phyloP scores from a whole-genome alignment of 2,113 vertebrate species.

The Etheostoma spectabile region DNA sequence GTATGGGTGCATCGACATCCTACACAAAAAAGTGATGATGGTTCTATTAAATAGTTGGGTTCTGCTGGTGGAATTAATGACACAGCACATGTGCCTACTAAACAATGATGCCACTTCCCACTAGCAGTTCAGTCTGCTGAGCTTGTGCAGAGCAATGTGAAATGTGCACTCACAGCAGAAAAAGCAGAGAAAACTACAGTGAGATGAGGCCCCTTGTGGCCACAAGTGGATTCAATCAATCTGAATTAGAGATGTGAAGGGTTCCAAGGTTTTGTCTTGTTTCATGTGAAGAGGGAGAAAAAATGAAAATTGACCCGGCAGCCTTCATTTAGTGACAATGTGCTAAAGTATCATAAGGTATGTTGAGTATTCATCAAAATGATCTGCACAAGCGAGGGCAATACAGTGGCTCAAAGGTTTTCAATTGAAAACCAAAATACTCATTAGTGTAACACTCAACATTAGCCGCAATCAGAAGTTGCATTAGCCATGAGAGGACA shows the following conservation, averaged over 20 bases:
- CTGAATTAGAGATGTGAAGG: constrained; percentile 79
- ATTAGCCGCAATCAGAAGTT: constrained; percentile 81
- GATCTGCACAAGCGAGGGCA: constrained; percentile 79
- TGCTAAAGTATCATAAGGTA: constrained; percentile 81
- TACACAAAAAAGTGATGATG: constrained; percentile 2
- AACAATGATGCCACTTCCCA: constrained; percentile 46
- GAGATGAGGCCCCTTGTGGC: constrained; percentile 79
- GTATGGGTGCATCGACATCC: constrained; percentile 3
- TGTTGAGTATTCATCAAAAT: constrained; percentile 82
- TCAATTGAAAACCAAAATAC: constrained; percentile 84
- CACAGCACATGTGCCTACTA: constrained; percentile 19
- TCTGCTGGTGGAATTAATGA: constrained; percentile 33
- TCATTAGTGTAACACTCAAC: constrained; percentile 83
- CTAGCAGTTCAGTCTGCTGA: constrained; percentile 45
- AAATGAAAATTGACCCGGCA: constrained; percentile 82
- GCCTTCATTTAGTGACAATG: constrained; percentile 81
- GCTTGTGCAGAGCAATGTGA: constrained; percentile 50
- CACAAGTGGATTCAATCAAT: constrained; percentile 81
- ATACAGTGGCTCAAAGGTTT: constrained; percentile 80
- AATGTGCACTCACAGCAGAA: constrained; percentile 65
- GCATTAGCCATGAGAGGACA: constrained; percentile 77
- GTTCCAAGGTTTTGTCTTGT: constrained; percentile 80
- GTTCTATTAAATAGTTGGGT: constrained; percentile 1
- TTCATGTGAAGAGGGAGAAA: constrained; percentile 76
- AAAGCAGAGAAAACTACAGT: constrained; percentile 69